Conservation (phyloP, 1,140 invertebrate species). For the Nasonia vitripennis region DNA sequence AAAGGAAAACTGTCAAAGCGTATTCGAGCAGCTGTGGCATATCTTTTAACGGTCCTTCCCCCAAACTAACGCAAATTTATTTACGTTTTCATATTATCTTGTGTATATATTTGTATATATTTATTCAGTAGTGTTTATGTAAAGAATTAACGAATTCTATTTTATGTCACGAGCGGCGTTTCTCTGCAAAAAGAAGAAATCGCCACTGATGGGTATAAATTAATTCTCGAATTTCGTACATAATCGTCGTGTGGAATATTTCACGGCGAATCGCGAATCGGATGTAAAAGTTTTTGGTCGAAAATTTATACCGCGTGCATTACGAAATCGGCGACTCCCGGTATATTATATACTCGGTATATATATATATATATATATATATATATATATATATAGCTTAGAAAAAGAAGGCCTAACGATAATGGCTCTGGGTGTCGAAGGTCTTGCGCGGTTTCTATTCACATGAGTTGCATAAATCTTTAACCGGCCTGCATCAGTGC, state of each 20-base stretch:
- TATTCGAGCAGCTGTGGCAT: neutral
- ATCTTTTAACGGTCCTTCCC: neutral
- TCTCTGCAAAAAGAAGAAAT: too few species aligned
- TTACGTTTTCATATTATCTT: neutral
- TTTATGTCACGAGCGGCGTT: too few species aligned
- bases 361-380: too few species aligned
- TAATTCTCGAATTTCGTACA: too few species aligned
- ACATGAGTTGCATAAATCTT: conserved; percentile 13
- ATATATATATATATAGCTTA: neutral
- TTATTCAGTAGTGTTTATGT: too few species aligned
- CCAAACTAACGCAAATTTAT: too few species aligned
- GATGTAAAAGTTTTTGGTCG: neutral
- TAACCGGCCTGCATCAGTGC: neutral
- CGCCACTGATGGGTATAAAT: too few species aligned
- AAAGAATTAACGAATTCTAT: too few species aligned
- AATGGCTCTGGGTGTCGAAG: neutral
- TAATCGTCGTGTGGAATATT: neutral
- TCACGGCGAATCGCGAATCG: neutral
- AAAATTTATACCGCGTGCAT: neutral
- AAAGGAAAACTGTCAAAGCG: neutral
- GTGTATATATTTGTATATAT: too few species aligned
- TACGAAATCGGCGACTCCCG: neutral
- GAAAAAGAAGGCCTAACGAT: neutral
- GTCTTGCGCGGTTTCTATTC: neutral
- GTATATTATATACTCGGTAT: neutral